Evolutionary conservation across 2,113 vertebrate species (phyloP), one percentile per base, ranked within the genome.

Genomic region (Struthidea cinerea): DNA sequence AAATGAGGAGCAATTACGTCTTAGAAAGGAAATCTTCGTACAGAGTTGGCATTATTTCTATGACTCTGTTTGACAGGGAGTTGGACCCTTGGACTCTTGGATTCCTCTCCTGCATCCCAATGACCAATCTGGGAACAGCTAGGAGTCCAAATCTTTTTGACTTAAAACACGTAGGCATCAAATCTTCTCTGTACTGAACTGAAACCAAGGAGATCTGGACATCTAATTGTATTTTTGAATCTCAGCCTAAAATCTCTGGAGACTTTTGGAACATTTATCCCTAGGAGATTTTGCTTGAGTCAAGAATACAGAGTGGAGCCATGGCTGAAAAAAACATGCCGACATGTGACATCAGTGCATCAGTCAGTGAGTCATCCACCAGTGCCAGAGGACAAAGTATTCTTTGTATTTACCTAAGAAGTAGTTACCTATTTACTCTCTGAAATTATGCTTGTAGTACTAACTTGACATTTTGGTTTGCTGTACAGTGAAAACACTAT

Each of bases 351-450:
- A 93, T 93, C 50, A 69, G 67, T 74, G 35, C 67, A 85, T 95
- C 82, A 77, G 68, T 87, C 91, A 94, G 56, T 93, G 94, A 96
- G 83, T 93, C 92, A 96, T 41, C 90, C 71, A 44, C 74, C 73
- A 55, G 89, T 81, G 52, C 76, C 56, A 92, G 91, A 90, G 91
- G 91, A 93, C 93, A 93, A 89, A 95, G 91, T 89, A 60, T 92
- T 87, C 95, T 88, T 95, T 90, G 35, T 95, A 41, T 92, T 95
- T 93, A 73, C 76, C 76, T 76, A 93, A 87, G 78, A 93, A 84
- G 59, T 89, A 84, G 89, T 93, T 93, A 94, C 83, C 93, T 92
- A 71, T 97, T 94, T 94, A 91, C 92, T 70, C 84, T 94, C 86
- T 90, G 86, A 92, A 94, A 84, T 74, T 49, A 90, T 61, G 28